Percentiles rank a stretch among this genome's conserved stretches.
Conservation (phyloP, 2,888 invertebrate genomes). For the Chironomus tentans region DNA sequence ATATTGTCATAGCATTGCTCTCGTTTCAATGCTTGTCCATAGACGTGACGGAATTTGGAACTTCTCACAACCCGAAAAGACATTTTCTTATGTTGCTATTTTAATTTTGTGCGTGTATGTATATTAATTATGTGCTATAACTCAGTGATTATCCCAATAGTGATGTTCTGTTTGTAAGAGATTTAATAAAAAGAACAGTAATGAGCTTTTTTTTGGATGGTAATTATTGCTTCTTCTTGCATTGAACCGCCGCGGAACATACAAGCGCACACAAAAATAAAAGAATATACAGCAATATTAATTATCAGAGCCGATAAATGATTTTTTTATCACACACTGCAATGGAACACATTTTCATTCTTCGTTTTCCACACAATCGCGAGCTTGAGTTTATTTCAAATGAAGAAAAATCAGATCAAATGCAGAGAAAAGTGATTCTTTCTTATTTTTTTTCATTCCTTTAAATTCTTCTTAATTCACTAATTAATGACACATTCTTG, state of each 20-base stretch:
- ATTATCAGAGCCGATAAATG: neutral
- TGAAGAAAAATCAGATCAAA: constrained; percentile 3
- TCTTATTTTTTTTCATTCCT: neutral
- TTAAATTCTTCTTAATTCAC: neutral
- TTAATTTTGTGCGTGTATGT: no score
- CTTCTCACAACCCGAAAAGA: constrained; percentile 94
- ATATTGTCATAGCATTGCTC: constrained; percentile 98
- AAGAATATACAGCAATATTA: neutral
- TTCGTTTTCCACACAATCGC: neutral
- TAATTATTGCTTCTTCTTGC: neutral
- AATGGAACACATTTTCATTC: neutral
- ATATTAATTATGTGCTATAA: no score
- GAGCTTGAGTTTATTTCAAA: neutral
- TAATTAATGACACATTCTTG: no score
- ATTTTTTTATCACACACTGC: neutral
- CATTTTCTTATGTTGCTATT: constrained; percentile 49
- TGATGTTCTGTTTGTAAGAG: neutral
- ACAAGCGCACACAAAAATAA: neutral
- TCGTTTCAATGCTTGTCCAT: constrained; percentile 74
- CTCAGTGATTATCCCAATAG: neutral
- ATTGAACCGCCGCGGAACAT: neutral
- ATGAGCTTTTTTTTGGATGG: neutral
- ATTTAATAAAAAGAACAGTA: neutral
- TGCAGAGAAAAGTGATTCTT: neutral
- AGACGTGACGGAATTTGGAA: constrained; percentile 97